phyloP scores from a whole-genome alignment of 2,113 vertebrate genomes.

The Macquaria ambigua region DNA sequence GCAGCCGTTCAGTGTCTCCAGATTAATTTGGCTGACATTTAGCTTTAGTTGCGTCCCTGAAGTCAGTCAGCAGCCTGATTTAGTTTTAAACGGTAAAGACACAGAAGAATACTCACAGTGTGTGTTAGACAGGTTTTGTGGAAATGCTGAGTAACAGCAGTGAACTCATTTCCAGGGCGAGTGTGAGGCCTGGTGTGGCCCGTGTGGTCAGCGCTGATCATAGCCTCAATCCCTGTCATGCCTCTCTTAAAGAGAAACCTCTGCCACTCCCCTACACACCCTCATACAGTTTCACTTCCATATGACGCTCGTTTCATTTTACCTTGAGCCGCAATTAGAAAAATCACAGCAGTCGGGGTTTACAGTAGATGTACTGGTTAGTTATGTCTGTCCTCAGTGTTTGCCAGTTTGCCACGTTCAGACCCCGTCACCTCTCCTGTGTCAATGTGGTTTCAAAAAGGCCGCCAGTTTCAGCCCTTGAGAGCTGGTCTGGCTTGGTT shows the following conservation, averaged over 20 bases:
- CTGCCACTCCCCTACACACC: conserved; percentile 71
- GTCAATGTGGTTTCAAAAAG: neutral
- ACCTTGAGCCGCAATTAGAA: neutral
- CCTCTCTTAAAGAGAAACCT: conserved; percentile 37
- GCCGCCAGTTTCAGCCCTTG: neutral
- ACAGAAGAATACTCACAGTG: neutral
- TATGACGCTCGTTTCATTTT: conserved; percentile 27
- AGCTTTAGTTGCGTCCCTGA: neutral
- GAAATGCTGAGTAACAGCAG: conserved; percentile 74
- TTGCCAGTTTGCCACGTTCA: neutral
- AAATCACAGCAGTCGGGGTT: conserved; percentile 2
- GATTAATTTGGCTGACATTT: conserved; percentile 20
- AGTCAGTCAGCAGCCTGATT: conserved; percentile 28
- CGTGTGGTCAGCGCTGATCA: conserved; percentile 66
- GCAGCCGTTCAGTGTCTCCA: neutral
- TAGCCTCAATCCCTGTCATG: conserved; percentile 50
- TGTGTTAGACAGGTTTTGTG: conserved; percentile 46
- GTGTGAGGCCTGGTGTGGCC: conserved; percentile 56
- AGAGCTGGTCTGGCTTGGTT: conserved; percentile 20
- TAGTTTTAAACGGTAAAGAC: conserved; percentile 13
- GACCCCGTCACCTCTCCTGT: neutral
- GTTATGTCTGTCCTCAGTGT: neutral
- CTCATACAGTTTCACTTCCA: conserved; percentile 58
- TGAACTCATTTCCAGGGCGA: conserved; percentile 56
- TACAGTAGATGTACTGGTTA: conserved; percentile 13